A percentile compares a stretch with the other conserved stretches of the same genome.
Evolutionary conservation across 2,113 vertebrate species (phyloP).

Genomic region (Xiphophorus maculatus): DNA sequence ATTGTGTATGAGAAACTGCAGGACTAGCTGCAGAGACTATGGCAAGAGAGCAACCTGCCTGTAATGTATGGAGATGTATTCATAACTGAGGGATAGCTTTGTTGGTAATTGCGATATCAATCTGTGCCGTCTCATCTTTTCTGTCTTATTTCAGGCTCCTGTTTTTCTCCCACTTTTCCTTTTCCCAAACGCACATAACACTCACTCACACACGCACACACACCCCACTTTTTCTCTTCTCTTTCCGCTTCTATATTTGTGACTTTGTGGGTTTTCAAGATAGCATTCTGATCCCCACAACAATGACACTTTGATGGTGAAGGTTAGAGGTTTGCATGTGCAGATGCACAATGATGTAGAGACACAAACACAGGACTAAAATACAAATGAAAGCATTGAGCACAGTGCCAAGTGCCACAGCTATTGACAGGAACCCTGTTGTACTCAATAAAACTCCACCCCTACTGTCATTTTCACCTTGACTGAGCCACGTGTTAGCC

Average conservation of each 20-base stretch:
- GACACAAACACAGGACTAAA: conserved; percentile 16
- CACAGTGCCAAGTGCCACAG: conserved; percentile 21
- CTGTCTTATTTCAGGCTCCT: conserved; percentile 66
- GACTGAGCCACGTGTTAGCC: conserved; percentile 57
- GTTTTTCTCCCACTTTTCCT: conserved; percentile 39
- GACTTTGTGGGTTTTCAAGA: conserved; percentile 43
- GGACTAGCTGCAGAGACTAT: conserved; percentile 47
- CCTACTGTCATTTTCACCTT: conserved; percentile 67
- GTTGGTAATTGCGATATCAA: conserved; percentile 81
- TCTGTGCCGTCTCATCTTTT: conserved; percentile 70
- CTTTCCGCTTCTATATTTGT: conserved; percentile 13
- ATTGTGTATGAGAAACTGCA: conserved; percentile 33
- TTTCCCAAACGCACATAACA: background rate
- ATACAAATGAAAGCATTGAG: conserved; percentile 50
- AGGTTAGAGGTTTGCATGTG: conserved; percentile 43
- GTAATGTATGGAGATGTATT: conserved; percentile 83
- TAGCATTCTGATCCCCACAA: conserved; percentile 12
- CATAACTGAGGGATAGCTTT: conserved; percentile 75
- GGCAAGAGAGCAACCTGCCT: conserved; percentile 54
- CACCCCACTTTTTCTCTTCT: conserved; percentile 7
- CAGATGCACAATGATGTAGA: conserved; percentile 21
- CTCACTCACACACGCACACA: background rate
- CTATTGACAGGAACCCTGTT: conserved; percentile 58
- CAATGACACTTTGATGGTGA: conserved; percentile 12
- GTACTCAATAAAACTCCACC: conserved; percentile 64